Conservation (phyloP, 2,797 vertebrate genomes). For the Schizopygopsis pylzovi region DNA sequence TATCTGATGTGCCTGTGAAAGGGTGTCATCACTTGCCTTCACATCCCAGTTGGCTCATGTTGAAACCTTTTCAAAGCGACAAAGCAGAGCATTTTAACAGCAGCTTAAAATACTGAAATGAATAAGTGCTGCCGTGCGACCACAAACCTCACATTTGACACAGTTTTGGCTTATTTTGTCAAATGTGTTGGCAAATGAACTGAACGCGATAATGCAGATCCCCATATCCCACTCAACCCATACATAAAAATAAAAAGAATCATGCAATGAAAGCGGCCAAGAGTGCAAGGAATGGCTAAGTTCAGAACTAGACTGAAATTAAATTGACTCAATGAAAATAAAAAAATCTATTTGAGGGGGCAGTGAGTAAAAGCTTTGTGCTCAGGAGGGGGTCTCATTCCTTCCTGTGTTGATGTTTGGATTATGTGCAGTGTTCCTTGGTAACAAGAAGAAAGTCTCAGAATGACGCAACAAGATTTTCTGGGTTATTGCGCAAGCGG, state of each 20-base stretch:
- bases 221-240: not conserved
- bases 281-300: not conserved
- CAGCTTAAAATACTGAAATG: conserved; percentile 8
- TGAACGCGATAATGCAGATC: not conserved
- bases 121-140: not conserved
- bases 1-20: conserved; percentile 47
- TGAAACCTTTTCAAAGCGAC: conserved; percentile 20
- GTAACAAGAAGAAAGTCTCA: conserved; percentile 39
- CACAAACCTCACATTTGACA: not conserved
- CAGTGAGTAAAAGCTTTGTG: not conserved
- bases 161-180: not conserved
- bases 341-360: conserved; percentile 25
- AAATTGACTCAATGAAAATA: conserved; percentile 23
- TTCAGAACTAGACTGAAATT: conserved; percentile 22
- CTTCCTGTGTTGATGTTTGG: conserved; percentile 23
- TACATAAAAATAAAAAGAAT: conserved; percentile 20
- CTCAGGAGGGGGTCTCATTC: conserved; percentile 5
- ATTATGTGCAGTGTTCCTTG: conserved; percentile 5
- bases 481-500: not conserved
- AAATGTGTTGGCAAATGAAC: not conserved
- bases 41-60: conserved; percentile 16
- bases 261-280: not conserved
- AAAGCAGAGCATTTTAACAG: conserved; percentile 35
- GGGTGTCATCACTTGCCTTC: conserved; percentile 40
- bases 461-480: conserved; percentile 9